These are phyloP conservation scores for Torymus tubicola DNA, from an alignment of 2,888 invertebrate genomes.

Conservation along the genomic window DNA sequence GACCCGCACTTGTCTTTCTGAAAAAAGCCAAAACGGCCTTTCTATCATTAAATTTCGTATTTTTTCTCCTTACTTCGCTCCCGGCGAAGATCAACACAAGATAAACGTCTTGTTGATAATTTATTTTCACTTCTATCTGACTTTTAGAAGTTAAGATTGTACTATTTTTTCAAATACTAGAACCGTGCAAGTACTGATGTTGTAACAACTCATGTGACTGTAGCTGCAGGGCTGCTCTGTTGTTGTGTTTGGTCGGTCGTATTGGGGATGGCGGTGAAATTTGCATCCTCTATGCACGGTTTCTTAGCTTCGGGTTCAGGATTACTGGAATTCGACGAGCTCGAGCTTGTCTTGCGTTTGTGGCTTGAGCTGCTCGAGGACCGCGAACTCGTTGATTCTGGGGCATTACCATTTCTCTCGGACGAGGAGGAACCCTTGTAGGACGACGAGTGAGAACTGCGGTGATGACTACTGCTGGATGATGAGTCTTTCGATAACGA, in stretches of 20 bases:
- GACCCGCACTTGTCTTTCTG: constrained; percentile 44
- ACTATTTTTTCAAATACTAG: constrained; percentile 56
- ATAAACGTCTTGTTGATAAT: constrained; percentile 43
- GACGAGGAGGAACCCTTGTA: constrained; percentile 54
- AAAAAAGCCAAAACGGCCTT: constrained; percentile 26
- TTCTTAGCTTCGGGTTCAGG: constrained; percentile 67
- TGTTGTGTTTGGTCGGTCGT: constrained; percentile 58
- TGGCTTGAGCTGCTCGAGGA: constrained; percentile 51
- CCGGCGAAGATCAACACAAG: constrained; percentile 55
- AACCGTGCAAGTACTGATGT: constrained; percentile 15
- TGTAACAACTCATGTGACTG: constrained; percentile 39
- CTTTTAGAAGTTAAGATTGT: constrained; percentile 56
- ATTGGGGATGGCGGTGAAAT: constrained; percentile 40
- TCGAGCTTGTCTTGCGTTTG: constrained; percentile 68
- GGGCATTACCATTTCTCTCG: constrained; percentile 38
- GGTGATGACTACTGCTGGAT: constrained; percentile 52
- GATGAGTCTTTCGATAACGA: constrained; percentile 42
- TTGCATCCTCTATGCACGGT: constrained; percentile 62
- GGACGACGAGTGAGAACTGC: constrained; percentile 47
- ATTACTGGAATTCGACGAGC: constrained; percentile 57
- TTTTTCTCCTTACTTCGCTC: constrained; percentile 51
- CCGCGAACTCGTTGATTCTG: constrained; percentile 29
- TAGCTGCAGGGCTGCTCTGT: constrained; percentile 24
- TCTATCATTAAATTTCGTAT: constrained; percentile 2
- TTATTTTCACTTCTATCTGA: constrained; percentile 48